These are phyloP conservation scores for Drosophila kanapiae DNA, from an alignment of 1,140 invertebrate species.

Conservation along the genomic window DNA sequence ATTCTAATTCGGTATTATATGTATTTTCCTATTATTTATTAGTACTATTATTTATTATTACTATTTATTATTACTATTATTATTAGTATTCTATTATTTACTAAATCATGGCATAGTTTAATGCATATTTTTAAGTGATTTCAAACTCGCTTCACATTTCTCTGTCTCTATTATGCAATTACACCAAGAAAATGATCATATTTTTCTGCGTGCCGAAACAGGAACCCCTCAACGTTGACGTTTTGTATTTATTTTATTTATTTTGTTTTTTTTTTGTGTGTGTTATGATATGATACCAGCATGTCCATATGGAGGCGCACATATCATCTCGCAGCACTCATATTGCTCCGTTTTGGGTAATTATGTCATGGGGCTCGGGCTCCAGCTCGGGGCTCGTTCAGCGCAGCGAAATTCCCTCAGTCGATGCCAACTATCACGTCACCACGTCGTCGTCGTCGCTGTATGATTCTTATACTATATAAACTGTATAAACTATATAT, in stretches of 20 bases:
- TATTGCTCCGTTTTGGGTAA: constrained; percentile 40
- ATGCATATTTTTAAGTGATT: background rate
- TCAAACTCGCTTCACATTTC: background rate
- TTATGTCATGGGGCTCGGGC: constrained; percentile 37
- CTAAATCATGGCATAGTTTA: no score
- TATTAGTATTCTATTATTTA: no score
- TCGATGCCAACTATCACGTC: constrained; percentile 39
- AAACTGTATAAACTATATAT: constrained; percentile 11
- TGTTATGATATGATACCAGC: background rate
- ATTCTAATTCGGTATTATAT: no score
- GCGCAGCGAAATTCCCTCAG: constrained; percentile 11
- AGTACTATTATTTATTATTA: no score
- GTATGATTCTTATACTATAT: constrained; percentile 10
- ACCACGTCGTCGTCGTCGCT: constrained; percentile 20
- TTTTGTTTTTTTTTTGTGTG: background rate
- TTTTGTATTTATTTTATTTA: background rate
- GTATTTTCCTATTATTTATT: no score
- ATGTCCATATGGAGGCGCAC: constrained; percentile 31
- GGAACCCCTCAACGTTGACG: constrained; percentile 2
- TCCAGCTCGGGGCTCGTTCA: background rate
- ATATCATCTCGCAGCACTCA: constrained; percentile 25
- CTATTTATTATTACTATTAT: no score
- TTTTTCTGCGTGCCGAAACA: background rate
- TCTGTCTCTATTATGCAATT: background rate
- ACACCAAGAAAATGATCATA: background rate